These are phyloP conservation scores for Cervus canadensis DNA, from an alignment of 2,113 vertebrate species.

Conservation along the genomic window DNA sequence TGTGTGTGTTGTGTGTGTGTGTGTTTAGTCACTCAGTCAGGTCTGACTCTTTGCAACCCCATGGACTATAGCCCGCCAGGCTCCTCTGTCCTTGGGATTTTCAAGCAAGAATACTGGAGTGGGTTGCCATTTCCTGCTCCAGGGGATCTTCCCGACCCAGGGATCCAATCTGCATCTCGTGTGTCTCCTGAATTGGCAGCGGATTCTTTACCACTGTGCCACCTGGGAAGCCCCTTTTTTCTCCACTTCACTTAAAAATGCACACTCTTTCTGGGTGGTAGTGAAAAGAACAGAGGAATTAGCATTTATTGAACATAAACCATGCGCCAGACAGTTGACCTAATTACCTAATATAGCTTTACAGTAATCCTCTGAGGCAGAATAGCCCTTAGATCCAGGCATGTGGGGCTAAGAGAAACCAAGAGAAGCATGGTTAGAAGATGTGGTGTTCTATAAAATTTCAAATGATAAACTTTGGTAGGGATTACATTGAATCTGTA, in stretches of 20 bases:
- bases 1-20: background rate
- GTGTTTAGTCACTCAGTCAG: background rate
- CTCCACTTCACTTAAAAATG: background rate
- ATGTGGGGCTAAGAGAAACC: background rate
- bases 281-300: constrained; percentile 29
- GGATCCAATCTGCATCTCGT: background rate
- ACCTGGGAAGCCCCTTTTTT: background rate
- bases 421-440: background rate
- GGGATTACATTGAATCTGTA: background rate
- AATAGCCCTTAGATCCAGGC: background rate
- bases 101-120: background rate
- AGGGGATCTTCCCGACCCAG: background rate
- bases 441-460: background rate
- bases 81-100: background rate
- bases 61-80: background rate
- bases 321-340: background rate
- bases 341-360: background rate
- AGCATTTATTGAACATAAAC: background rate
- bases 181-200: background rate
- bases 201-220: background rate
- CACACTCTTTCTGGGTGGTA: constrained; percentile 11
- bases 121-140: background rate
- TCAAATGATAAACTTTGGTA: background rate
- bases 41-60: background rate
- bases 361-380: background rate